A percentile compares a stretch with the other conserved stretches of the same genome.
phyloP scores from a whole-genome alignment of 2,888 invertebrate species.

The Clunio marinus region DNA sequence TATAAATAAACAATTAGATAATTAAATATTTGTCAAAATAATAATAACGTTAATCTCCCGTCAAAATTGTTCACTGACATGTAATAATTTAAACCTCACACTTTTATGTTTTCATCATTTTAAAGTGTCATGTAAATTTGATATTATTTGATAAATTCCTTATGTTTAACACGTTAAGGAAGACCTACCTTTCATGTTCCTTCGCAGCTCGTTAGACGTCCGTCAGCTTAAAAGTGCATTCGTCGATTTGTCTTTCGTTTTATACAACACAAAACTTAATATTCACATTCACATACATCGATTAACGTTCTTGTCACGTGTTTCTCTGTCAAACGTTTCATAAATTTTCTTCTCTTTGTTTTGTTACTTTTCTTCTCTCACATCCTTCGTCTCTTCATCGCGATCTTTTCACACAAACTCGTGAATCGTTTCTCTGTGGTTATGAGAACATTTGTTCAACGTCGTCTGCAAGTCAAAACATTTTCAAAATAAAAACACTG shows the following conservation, averaged over 20 bases:
- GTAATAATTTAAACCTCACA: too few species aligned
- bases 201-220: not conserved
- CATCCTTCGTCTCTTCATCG: not conserved
- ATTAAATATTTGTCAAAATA: too few species aligned
- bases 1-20: too few species aligned
- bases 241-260: slow-evolving; percentile 26
- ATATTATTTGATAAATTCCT: too few species aligned
- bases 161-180: too few species aligned
- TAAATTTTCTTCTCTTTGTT: slow-evolving; percentile 23
- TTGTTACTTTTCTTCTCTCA: not conserved
- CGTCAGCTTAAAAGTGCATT: not conserved
- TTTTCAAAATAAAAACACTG: not conserved
- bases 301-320: slow-evolving; percentile 26
- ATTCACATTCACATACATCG: slow-evolving; percentile 9
- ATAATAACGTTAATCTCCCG: too few species aligned
- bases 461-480: not conserved
- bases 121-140: too few species aligned
- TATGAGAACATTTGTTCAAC: not conserved
- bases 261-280: not conserved
- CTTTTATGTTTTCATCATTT: too few species aligned
- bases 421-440: not conserved
- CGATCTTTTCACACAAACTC: not conserved
- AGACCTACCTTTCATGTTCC: not conserved
- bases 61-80: too few species aligned
- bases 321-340: not conserved